Evolutionary conservation across 2,888 invertebrate genomes (phyloP).

Genomic region (Biston stratarius): DNA sequence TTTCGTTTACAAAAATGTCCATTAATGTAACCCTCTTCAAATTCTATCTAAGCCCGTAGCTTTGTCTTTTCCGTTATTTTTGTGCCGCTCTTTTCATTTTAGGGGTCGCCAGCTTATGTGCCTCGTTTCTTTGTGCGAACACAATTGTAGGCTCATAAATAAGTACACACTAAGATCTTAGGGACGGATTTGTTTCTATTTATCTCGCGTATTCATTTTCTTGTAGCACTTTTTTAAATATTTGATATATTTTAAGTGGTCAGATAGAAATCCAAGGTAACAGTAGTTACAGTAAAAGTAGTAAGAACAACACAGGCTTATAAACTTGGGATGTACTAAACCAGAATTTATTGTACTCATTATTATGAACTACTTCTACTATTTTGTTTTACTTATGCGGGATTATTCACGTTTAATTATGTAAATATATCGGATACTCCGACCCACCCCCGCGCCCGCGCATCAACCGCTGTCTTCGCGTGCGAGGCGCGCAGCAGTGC

Average conservation of each 20-base stretch:
- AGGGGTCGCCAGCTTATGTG: conserved; percentile 47
- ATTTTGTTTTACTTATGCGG: too few species aligned
- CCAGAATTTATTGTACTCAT: too few species aligned
- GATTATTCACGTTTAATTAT: too few species aligned
- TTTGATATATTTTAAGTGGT: conserved; percentile 13
- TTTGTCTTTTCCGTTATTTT: conserved; percentile 61
- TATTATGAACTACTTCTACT: too few species aligned
- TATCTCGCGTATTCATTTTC: conserved; percentile 27
- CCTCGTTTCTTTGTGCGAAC: conserved; percentile 44
- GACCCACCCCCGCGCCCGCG: too few species aligned
- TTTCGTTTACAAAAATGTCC: conserved; percentile 70
- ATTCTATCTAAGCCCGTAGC: conserved; percentile 61
- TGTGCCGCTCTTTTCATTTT: conserved; percentile 45
- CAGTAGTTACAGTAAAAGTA: too few species aligned
- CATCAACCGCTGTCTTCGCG: too few species aligned
- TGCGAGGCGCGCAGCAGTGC: too few species aligned
- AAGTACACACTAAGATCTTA: conserved; percentile 36
- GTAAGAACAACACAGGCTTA: too few species aligned
- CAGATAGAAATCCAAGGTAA: background rate
- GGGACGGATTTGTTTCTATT: conserved; percentile 40
- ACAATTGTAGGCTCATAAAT: conserved; percentile 48
- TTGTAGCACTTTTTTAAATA: conserved; percentile 26
- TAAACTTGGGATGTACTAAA: too few species aligned
- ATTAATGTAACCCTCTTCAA: conserved; percentile 71
- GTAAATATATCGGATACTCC: too few species aligned